Percentiles rank a stretch among this genome's conserved stretches.
Evolutionary conservation across 2,797 vertebrate species (phyloP).

Genomic region (Lepilemur ruficaudatus): DNA sequence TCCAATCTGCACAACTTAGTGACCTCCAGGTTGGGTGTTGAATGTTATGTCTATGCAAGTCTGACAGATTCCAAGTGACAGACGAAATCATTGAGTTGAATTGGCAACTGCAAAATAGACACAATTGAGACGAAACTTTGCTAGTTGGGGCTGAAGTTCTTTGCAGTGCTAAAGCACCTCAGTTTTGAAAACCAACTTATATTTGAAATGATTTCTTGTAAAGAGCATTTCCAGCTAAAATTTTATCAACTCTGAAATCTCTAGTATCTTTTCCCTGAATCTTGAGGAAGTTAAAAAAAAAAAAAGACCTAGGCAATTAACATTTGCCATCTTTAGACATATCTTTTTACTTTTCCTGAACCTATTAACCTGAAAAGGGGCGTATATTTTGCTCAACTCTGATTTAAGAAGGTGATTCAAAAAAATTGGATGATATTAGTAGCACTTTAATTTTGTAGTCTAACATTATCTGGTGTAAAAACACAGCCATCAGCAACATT

Average conservation of each 20-base stretch:
- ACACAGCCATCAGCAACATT: not conserved
- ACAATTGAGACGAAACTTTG: constrained; percentile 43
- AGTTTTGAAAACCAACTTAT: constrained; percentile 44
- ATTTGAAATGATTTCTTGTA: constrained; percentile 12
- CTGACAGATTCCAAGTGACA: constrained; percentile 26
- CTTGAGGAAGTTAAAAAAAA: not conserved
- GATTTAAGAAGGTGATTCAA: constrained; percentile 3
- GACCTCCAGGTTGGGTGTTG: not conserved
- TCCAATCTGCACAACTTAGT: not conserved
- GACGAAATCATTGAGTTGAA: constrained; percentile 50
- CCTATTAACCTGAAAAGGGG: not conserved
- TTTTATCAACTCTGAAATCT: constrained; percentile 30
- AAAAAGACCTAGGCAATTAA: not conserved
- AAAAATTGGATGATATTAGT: not conserved
- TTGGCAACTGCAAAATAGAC: not conserved
- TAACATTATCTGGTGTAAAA: not conserved
- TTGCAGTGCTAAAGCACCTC: not conserved
- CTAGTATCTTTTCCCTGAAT: constrained; percentile 11
- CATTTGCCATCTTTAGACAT: constrained; percentile 16
- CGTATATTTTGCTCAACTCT: constrained; percentile 7
- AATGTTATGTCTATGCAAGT: not conserved
- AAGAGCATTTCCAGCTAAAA: constrained; percentile 5
- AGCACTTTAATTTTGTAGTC: constrained; percentile 12
- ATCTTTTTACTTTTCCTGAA: not conserved
- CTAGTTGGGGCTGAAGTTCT: not conserved